Conservation (phyloP, 2,113 vertebrate species). For the Phylloscopus trochiloides region DNA sequence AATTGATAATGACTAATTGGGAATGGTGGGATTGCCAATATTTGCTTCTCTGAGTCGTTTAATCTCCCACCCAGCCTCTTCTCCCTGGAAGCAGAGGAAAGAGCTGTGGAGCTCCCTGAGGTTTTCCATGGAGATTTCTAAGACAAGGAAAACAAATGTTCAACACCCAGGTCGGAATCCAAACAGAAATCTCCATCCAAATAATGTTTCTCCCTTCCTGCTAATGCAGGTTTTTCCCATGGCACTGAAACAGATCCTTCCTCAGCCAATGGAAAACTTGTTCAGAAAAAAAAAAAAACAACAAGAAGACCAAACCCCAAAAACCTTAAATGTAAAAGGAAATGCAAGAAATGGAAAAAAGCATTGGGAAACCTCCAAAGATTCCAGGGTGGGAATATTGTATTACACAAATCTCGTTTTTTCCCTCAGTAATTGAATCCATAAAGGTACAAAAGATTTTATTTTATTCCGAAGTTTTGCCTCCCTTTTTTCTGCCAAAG, state of each 20-base stretch:
- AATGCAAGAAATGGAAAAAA: not conserved
- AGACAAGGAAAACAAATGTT: not conserved
- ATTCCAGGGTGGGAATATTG: not conserved
- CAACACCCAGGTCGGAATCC: not conserved
- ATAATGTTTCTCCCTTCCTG: fast-evolving
- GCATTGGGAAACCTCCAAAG: not conserved
- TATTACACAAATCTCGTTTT: not conserved
- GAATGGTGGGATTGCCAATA: not conserved
- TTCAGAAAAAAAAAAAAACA: not conserved
- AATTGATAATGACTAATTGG: not conserved
- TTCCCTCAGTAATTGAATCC: not conserved
- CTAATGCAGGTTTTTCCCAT: not conserved
- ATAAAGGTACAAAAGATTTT: not conserved
- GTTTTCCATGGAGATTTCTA: not conserved
- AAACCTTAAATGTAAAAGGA: not conserved
- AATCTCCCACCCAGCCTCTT: not conserved
- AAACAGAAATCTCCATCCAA: not conserved
- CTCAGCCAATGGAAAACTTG: fast-evolving
- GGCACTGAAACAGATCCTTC: not conserved
- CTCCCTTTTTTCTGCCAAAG: not conserved
- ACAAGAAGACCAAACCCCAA: not conserved
- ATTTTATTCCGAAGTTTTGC: not conserved
- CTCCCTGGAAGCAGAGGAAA: not conserved
- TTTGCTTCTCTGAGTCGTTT: not conserved
- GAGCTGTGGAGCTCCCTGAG: not conserved